Evolutionary conservation across 2,797 vertebrate species (phyloP).

Genomic region (Acipenser ruthenus): DNA sequence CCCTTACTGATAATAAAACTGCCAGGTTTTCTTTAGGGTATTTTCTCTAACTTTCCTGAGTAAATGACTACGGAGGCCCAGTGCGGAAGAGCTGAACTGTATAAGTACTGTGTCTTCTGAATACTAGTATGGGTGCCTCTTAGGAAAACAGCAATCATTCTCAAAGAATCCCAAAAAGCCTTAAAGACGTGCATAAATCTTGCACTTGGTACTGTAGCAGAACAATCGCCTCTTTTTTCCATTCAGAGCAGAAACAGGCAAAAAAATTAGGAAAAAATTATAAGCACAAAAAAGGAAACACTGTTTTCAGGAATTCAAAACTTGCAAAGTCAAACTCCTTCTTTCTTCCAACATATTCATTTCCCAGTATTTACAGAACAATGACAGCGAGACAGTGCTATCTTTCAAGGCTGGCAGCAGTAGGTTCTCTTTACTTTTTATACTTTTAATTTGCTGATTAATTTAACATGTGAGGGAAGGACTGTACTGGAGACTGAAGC

Average conservation of each 20-base stretch:
- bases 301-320: constrained; percentile 39
- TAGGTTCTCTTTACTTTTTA: constrained; percentile 43
- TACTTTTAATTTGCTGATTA: constrained; percentile 46
- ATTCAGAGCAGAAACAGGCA: background rate
- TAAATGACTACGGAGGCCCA: no score
- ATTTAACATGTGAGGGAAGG: constrained; percentile 39
- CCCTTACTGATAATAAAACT: no score
- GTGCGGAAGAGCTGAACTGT: no score
- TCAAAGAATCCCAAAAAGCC: no score
- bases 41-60: no score
- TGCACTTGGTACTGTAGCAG: background rate
- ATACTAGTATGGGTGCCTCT: no score
- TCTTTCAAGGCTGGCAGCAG: constrained; percentile 42
- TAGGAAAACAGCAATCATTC: no score
- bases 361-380: constrained; percentile 50
- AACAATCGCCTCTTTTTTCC: constrained; percentile 4
- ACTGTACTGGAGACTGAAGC: constrained; percentile 35
- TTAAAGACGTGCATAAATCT: background rate
- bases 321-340: constrained; percentile 35
- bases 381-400: constrained; percentile 50
- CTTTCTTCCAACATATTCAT: constrained; percentile 59
- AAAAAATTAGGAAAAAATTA: constrained; percentile 24
- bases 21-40: no score
- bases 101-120: no score
- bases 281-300: constrained; percentile 51